Evolutionary conservation across 2,113 vertebrate species (phyloP), one percentile per base, ranked within the genome.

Genomic region (Dendropsophus ebraccatus): DNA sequence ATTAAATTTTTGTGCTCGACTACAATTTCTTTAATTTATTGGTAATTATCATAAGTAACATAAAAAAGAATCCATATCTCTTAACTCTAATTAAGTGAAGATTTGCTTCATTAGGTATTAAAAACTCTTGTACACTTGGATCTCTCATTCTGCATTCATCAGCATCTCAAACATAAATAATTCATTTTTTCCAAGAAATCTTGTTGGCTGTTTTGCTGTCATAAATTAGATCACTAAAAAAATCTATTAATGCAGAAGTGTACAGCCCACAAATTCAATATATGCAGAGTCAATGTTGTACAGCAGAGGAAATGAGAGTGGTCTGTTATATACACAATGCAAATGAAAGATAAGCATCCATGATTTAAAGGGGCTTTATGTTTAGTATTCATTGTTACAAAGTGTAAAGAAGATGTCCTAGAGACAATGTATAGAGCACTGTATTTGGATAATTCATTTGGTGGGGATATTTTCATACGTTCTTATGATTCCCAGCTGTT

Each of bases 91-190:
- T 69, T 35, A 69, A 69, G 11, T 62, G 65, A 69, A 35, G 65
- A 69, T 69, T 69, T 69, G 30, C 30, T 69, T 69, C 65, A 69
- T 69, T 28, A 69, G 32, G 30, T 69, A 35, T 32, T 69, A 69
- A 7, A 28, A 37, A 62, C 2, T 35, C 65, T 69, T 21, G 32
- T 21, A 35, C 30, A 69, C 30, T 69, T 13, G 9, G 65, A 69
- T 69, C 30, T 69, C 65, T 35, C 30, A 35, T 69, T 35, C 65
- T 69, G 65, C 30, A 69, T 37, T 69, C 65, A 69, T 69, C 65
- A 37, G 70, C 21, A n/a, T n/a, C 23, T n/a, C 35, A 45, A 45
- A 45, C 12, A 73, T 73, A 73, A 73, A 73, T 73, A 12, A 73
- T 73, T 41, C 35, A 45, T 45, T 45, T 45, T 45, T 73, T 73